Percentiles rank a stretch among this genome's conserved stretches.
Conservation (phyloP, 2,888 invertebrate genomes). For the Trachelus iudaicus region DNA sequence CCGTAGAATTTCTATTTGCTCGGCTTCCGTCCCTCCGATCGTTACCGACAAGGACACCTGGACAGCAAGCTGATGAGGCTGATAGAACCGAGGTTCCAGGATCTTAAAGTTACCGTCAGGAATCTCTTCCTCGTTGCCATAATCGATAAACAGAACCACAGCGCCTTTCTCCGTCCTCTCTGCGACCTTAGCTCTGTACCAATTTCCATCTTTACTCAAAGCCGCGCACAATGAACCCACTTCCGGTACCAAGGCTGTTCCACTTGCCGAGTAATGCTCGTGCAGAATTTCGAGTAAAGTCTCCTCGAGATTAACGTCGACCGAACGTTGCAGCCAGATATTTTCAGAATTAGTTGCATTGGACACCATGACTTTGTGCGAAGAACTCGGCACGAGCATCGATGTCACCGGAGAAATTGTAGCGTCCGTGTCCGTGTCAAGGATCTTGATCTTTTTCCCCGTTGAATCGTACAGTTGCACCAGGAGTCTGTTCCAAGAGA, state of each 20-base stretch:
- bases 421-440: conserved; percentile 58
- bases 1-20: conserved; percentile 61
- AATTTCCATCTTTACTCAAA: conserved; percentile 73
- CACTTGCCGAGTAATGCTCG: conserved; percentile 70
- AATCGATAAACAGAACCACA: conserved; percentile 74
- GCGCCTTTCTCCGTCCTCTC: conserved; percentile 64
- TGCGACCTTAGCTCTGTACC: conserved; percentile 76
- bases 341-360: conserved; percentile 71
- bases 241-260: conserved; percentile 64
- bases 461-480: conserved; percentile 72
- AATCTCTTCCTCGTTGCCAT: conserved; percentile 76
- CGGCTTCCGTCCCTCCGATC: conserved; percentile 59
- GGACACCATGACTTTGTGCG: conserved; percentile 72
- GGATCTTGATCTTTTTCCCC: conserved; percentile 43
- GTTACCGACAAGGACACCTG: conserved; percentile 50
- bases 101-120: conserved; percentile 63
- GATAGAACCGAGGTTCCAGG: conserved; percentile 53
- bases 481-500: conserved; percentile 69
- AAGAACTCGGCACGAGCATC: conserved; percentile 72
- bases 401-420: conserved; percentile 71
- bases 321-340: conserved; percentile 73
- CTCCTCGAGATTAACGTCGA: conserved; percentile 67
- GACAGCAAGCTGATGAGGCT: conserved; percentile 52
- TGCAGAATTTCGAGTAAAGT: conserved; percentile 69
- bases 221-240: conserved; percentile 73